Conservation (phyloP, 30 jellyfish, hydroid and myxozoan genomes). For the Turritopsis dohrnii region DNA sequence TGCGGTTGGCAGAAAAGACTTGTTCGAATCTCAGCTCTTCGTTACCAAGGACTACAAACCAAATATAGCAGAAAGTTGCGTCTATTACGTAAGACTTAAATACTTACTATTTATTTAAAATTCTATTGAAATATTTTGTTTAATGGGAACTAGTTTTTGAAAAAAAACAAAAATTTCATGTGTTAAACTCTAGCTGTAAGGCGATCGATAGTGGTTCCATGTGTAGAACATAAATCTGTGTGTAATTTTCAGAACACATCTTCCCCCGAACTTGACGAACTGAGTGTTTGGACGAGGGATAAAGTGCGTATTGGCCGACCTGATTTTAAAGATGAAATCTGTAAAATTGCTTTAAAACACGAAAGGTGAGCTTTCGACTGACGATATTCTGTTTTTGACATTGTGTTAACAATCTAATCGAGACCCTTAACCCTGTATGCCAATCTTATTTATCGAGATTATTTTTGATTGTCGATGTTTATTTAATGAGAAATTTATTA, state of each 20-base stretch:
- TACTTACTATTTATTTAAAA: too few relatives aligned
- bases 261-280: not conserved
- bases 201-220: too few relatives aligned
- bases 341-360: conserved; percentile 17
- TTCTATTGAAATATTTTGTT: too few relatives aligned
- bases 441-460: not conserved
- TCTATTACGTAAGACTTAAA: not conserved
- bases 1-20: conserved; percentile 13
- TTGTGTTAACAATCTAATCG: too few relatives aligned
- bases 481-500: not conserved
- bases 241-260: conserved; percentile 1
- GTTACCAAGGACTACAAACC: conserved; percentile 21
- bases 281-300: conserved; percentile 6
- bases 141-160: too few relatives aligned
- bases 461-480: not conserved
- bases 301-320: conserved; percentile 64
- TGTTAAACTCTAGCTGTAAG: too few relatives aligned
- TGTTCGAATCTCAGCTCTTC: conserved; percentile 25
- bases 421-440: too few relatives aligned
- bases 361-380: conserved; percentile 3
- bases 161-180: too few relatives aligned
- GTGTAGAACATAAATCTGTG: not conserved
- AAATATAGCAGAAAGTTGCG: conserved; percentile 3
- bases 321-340: conserved; percentile 38
- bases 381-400: too few relatives aligned